Evolutionary conservation across 2,888 invertebrate genomes (phyloP), one percentile per base, ranked within the genome.

Genomic region (Drosophila infuscata): DNA sequence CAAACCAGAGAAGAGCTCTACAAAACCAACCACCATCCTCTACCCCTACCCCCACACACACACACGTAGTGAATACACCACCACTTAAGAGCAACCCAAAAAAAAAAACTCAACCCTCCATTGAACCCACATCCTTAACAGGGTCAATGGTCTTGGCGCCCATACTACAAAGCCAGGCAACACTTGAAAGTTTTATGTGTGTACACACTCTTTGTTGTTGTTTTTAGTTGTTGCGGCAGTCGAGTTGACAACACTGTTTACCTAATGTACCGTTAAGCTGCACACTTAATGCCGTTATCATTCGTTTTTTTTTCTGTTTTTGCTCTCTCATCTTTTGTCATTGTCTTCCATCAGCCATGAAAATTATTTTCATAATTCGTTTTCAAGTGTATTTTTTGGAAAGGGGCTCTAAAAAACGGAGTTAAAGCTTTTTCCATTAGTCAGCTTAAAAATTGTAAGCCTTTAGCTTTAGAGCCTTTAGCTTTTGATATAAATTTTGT

Each of bases 231-330:
- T 58, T 63, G 48, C 64, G 53, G 53, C 56, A 38, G 61, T 54
- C 67, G 62, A 72, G 87, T 82, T 84, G 84, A 84, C 88, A 84
- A 76, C 78, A 82, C 74, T 88, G 88, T 85, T 85, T 88, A 86
- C 82, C 76, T 88, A 87, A 87, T 88, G 88, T 88, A 88, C 88
- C 88, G 86, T 86, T 86, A 86, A 86, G 88, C 82, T 74, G 79
- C 76, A 76, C 81, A 81, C 83, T 86, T 86, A 79, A 86, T 83
- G 86, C 74, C 82, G 73, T 76, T 78, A 80, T 82, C 79, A 70
- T 72, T 63, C 54, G 57, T 62, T 58, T 52, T 63, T 76, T 59
- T 80, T 67, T 46, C 15, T 53, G 20, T 25, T 25, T n/a, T 30
- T 56, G 9, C 17, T 56, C n/a, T 29, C 63, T 51, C 35, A 57